A percentile compares a stretch with the other conserved stretches of the same genome.
These are phyloP conservation scores for Chymomyza costata DNA, from an alignment of 1,140 invertebrate species.

Conservation along the genomic window DNA sequence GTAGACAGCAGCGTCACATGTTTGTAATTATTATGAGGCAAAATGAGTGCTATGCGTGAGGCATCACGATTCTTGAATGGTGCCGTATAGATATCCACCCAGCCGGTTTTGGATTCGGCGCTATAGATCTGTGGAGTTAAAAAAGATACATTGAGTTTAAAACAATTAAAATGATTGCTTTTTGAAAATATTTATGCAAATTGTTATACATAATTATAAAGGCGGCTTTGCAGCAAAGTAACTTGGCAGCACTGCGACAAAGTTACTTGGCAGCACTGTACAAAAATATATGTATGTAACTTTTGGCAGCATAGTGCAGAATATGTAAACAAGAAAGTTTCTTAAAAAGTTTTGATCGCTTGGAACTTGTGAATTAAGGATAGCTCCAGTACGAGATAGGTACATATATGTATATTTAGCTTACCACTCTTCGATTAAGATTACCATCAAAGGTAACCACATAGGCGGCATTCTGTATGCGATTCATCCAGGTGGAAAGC, in stretches of 20 bases:
- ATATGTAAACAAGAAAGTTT: no score
- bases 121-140: constrained; percentile 51
- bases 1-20: constrained; percentile 80
- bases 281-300: no score
- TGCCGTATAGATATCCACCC: constrained; percentile 81
- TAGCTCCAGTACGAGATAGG: background rate
- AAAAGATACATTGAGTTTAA: no score
- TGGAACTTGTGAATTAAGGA: background rate
- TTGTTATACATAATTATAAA: no score
- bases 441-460: constrained; percentile 59
- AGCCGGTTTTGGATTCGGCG: constrained; percentile 78
- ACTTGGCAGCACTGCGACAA: no score
- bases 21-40: constrained; percentile 82
- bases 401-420: no score
- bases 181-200: no score
- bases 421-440: constrained; percentile 44
- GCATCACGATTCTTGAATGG: constrained; percentile 80
- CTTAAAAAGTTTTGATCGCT: no score
- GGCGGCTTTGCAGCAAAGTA: no score
- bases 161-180: no score
- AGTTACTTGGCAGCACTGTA: no score
- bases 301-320: no score
- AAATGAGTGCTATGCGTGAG: constrained; percentile 78
- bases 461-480: constrained; percentile 84
- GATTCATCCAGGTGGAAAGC: constrained; percentile 88